These are phyloP conservation scores for Rhopalosiphum padi DNA, from an alignment of 1,140 invertebrate genomes.

Conservation along the genomic window DNA sequence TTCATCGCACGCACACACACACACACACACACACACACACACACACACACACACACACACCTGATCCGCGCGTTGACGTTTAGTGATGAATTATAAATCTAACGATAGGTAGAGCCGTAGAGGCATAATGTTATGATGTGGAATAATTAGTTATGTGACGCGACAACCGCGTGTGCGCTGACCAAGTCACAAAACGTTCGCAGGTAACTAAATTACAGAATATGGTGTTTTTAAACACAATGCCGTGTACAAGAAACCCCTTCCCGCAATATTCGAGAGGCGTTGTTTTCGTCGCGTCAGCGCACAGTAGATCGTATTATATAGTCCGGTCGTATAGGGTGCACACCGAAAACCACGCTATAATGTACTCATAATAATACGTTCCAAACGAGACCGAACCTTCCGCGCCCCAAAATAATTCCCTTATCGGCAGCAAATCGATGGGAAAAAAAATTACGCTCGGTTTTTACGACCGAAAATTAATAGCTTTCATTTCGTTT, in stretches of 20 bases:
- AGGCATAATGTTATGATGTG: background rate
- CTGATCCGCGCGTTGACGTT: no score
- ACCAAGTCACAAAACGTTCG: background rate
- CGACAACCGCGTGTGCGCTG: background rate
- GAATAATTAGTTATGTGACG: background rate
- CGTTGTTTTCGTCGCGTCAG: background rate
- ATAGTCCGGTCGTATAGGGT: background rate
- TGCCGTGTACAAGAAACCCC: background rate
- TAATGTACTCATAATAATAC: background rate
- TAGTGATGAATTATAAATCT: no score
- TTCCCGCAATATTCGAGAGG: background rate
- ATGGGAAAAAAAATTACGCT: background rate
- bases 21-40: no score
- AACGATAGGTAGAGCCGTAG: no score
- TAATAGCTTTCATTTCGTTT: background rate
- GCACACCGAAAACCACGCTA: background rate
- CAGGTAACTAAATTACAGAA: background rate
- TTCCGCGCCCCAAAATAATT: conserved; percentile 11
- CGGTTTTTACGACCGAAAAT: background rate
- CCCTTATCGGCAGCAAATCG: background rate
- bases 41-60: no score
- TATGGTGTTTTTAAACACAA: background rate
- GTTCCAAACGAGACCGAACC: background rate
- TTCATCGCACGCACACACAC: no score
- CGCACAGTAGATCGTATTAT: background rate